These are phyloP conservation scores for Pardosa pseudoannulata DNA, from an alignment of 2,888 invertebrate species.

Conservation along the genomic window DNA sequence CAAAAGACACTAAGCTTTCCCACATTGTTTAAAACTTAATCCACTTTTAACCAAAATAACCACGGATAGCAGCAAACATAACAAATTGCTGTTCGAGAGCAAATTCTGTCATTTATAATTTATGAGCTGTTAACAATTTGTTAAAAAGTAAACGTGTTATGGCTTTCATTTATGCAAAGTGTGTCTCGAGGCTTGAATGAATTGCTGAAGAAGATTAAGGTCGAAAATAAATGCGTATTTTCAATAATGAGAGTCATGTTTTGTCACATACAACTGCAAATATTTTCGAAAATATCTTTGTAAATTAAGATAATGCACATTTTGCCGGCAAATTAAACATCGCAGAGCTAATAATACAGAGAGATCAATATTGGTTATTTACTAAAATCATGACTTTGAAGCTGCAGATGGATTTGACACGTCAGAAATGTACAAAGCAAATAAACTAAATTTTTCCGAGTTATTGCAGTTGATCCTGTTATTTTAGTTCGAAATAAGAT, in stretches of 20 bases:
- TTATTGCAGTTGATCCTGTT: no score
- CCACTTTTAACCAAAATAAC: neutral
- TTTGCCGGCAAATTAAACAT: no score
- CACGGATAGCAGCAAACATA: neutral
- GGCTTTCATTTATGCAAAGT: neutral
- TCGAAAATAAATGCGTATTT: neutral
- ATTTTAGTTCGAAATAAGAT: no score
- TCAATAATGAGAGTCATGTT: neutral
- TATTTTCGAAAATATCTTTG: neutral
- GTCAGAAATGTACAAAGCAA: no score
- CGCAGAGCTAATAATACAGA: no score
- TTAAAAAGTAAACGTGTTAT: neutral
- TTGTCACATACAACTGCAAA: neutral
- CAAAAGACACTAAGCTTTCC: no score
- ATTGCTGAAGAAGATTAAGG: neutral
- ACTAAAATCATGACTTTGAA: no score
- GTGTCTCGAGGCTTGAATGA: neutral
- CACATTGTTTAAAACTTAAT: neutral
- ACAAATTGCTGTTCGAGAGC: neutral
- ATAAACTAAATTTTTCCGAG: no score
- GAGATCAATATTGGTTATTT: no score
- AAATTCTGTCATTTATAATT: neutral
- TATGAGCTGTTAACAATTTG: constrained; percentile 15
- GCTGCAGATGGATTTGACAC: no score
- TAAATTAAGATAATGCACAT: neutral